Evolutionary conservation across 2,888 invertebrate species (phyloP).

Genomic region (Caradrina clavipalpis): DNA sequence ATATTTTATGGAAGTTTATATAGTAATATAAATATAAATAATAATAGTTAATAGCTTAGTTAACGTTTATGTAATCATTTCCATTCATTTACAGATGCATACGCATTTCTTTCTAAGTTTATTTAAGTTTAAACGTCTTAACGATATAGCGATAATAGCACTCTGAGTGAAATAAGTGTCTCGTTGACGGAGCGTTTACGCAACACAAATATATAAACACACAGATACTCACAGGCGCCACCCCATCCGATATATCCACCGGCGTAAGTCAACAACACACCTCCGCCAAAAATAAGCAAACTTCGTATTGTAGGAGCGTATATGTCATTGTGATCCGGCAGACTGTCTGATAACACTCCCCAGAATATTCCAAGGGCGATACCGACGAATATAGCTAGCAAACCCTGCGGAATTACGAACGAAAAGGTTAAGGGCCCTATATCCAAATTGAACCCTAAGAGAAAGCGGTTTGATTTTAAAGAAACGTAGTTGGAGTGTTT

Average conservation of each 20-base stretch:
- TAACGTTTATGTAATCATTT: background rate
- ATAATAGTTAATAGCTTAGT: background rate
- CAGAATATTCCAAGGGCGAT: conserved; percentile 82
- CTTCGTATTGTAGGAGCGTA: conserved; percentile 85
- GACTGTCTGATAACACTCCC: conserved; percentile 81
- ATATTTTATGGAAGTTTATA: background rate
- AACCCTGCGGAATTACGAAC: conserved; percentile 75
- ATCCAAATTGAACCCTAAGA: conserved; percentile 58
- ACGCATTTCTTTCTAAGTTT: background rate
- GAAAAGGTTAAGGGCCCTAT: conserved; percentile 52
- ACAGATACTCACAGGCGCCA: conserved; percentile 81
- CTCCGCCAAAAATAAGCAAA: conserved; percentile 82
- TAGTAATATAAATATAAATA: too few species aligned
- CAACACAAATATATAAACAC: conserved; percentile 34
- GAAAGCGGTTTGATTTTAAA: conserved; percentile 58
- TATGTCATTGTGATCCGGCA: conserved; percentile 83
- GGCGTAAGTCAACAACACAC: conserved; percentile 80
- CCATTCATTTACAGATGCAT: background rate
- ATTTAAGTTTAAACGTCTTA: background rate
- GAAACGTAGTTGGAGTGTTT: conserved; percentile 52
- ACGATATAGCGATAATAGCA: background rate
- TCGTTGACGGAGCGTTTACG: conserved; percentile 32
- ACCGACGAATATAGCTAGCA: conserved; percentile 83
- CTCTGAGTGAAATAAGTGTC: conserved; percentile 21
- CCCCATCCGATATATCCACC: conserved; percentile 84